phyloP scores from a whole-genome alignment of 2,797 vertebrate genomes.

The Neopelma chrysocephalum region DNA sequence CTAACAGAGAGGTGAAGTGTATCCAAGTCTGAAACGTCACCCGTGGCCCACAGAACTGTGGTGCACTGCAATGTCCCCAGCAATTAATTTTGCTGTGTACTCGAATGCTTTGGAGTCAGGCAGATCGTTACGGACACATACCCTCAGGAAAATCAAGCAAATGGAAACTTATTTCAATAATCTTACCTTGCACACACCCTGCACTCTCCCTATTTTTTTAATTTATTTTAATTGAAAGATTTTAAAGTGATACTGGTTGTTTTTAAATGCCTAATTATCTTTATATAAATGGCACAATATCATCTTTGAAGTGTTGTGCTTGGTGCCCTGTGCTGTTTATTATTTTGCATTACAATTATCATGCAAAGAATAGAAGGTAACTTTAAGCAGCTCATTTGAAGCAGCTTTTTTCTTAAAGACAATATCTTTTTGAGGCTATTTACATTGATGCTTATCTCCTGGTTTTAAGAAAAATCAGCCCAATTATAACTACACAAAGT shows the following conservation, averaged over 20 bases:
- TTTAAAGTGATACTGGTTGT: constrained; percentile 66
- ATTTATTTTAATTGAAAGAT: constrained; percentile 61
- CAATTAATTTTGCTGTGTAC: not conserved
- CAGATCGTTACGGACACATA: constrained; percentile 12
- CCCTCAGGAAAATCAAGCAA: constrained; percentile 27
- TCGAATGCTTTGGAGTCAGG: constrained; percentile 35
- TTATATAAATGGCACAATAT: constrained; percentile 64
- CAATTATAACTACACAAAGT: constrained; percentile 74
- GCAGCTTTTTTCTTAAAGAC: constrained; percentile 46
- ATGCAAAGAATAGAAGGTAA: constrained; percentile 74
- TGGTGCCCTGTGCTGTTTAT: constrained; percentile 61
- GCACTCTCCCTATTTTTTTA: fast-evolving
- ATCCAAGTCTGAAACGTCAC: not conserved
- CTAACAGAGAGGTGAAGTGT: not conserved
- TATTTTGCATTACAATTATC: constrained; percentile 74
- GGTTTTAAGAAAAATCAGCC: constrained; percentile 68
- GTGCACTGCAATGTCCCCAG: not conserved
- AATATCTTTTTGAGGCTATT: constrained; percentile 71
- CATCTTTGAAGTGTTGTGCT: constrained; percentile 54
- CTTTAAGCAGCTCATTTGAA: constrained; percentile 73
- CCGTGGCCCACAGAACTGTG: not conserved
- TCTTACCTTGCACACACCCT: constrained; percentile 12
- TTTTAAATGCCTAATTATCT: constrained; percentile 76
- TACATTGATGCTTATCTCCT: constrained; percentile 72
- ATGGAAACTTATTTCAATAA: constrained; percentile 64